A percentile compares a stretch with the other conserved stretches of the same genome.
These are phyloP conservation scores for Lemur catta DNA, from an alignment of 2,797 vertebrate species.

Conservation along the genomic window DNA sequence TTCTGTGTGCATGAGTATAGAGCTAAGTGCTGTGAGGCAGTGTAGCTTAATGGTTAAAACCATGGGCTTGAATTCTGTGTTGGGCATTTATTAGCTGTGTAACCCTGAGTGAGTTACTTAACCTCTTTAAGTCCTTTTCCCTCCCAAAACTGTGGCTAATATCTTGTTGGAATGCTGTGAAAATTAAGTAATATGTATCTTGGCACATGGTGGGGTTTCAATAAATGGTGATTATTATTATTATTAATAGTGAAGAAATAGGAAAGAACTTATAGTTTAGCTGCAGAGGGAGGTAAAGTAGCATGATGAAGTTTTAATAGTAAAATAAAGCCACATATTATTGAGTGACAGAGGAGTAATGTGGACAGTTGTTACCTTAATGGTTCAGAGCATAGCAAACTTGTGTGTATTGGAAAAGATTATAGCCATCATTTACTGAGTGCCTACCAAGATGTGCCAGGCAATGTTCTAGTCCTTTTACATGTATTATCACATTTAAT, in stretches of 20 bases:
- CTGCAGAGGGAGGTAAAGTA: neutral
- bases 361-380: neutral
- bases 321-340: neutral
- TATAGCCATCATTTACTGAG: neutral
- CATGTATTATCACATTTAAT: slow-evolving; percentile 10
- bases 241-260: slow-evolving; percentile 33
- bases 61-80: neutral
- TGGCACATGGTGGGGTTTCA: neutral
- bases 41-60: slow-evolving; percentile 26
- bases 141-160: neutral
- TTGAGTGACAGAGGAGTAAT: neutral
- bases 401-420: neutral
- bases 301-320: slow-evolving; percentile 13
- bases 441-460: neutral
- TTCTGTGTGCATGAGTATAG: neutral
- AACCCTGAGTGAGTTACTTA: neutral
- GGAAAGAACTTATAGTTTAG: neutral
- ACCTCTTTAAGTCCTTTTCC: neutral
- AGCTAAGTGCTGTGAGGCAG: neutral
- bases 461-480: neutral
- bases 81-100: slow-evolving; percentile 7
- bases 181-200: neutral
- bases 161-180: slow-evolving; percentile 18
- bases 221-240: neutral
- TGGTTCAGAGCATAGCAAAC: neutral